Base-by-base conservation (phyloP, 2,888 invertebrate species). In the Maniola hyperantus region DNA sequence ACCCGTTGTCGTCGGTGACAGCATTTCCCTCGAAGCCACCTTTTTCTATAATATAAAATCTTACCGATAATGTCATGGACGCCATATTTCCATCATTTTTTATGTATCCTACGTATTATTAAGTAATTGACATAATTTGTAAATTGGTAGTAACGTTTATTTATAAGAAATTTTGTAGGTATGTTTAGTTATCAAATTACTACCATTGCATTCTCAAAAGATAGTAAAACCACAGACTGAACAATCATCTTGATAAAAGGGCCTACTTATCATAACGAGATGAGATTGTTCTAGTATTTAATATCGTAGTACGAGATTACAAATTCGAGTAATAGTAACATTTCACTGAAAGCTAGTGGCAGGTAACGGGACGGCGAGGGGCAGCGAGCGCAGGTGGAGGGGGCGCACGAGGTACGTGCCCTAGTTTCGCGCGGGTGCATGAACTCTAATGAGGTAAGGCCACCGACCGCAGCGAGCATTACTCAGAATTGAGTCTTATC, bases 401-500 rank as follows among this genome's bases (percentile, higher is more conserved):
- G 74, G 82, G 75, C 71, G 81, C 84, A 82, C 85, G 87, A 88
- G 88, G 89, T 88, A 86, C 89, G 87, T 91, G 92, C 83, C 93
- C 93, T 79, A 92, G 91, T 92, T 93, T 87, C 85, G 84, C 88
- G 84, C 89, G 91, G 92, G 93, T 92, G 89, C 84, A 92, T 89
- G 92, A 91, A 91, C 93, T 90, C 89, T 82, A 93, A 89, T 87
- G 92, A 92, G 93, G 93, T 92, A 90, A 92, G 93, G 93, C 93
- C 93, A 90, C 91, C 91, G 91, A 90, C 91, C 91, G 91, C 77
- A 69, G 76, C 76, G 71, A 69, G 74, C 70, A 73, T 74, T 83
- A 82, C 76, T 77, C 83, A 72, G 81, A 85, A 85, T 72, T 83
- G 77, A 72, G 79, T 85, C 80, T 83, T 91, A 86, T 79, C 69